These are phyloP conservation scores for Ursus arctos DNA, from an alignment of 2,113 vertebrate species.

Conservation along the genomic window DNA sequence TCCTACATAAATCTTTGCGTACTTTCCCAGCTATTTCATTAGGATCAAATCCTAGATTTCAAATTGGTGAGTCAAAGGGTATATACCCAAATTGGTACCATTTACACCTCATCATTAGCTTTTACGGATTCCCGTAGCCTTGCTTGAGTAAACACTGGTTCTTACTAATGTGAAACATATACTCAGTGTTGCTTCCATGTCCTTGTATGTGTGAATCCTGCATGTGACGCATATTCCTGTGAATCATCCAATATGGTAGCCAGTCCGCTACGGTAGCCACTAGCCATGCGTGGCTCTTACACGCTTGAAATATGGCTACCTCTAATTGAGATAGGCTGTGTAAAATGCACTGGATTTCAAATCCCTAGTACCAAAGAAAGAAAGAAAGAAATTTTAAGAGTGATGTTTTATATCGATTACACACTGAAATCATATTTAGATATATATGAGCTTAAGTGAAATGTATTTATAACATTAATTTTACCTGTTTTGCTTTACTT, in stretches of 20 bases:
- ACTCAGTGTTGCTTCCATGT: background rate
- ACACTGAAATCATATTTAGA: background rate
- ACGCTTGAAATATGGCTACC: background rate
- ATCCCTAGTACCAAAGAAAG: background rate
- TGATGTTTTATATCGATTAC: background rate
- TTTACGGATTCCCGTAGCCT: background rate
- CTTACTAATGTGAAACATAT: background rate
- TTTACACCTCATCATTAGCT: background rate
- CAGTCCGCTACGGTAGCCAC: background rate
- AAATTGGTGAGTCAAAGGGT: background rate
- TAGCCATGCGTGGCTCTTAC: background rate
- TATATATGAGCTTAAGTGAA: conserved; percentile 5
- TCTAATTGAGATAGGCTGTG: background rate
- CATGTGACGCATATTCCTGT: background rate
- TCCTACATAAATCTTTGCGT: background rate
- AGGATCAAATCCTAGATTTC: background rate
- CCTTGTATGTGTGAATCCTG: background rate
- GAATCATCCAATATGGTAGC: background rate
- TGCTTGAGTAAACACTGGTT: background rate
- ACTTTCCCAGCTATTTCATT: background rate
- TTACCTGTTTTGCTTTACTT: background rate
- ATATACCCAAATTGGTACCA: background rate
- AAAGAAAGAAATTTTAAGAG: background rate
- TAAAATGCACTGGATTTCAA: background rate
- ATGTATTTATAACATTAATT: background rate